Percentiles rank a stretch among this genome's conserved stretches.
phyloP scores from a whole-genome alignment of 2,797 vertebrate species.

The Brachymystax lenok region DNA sequence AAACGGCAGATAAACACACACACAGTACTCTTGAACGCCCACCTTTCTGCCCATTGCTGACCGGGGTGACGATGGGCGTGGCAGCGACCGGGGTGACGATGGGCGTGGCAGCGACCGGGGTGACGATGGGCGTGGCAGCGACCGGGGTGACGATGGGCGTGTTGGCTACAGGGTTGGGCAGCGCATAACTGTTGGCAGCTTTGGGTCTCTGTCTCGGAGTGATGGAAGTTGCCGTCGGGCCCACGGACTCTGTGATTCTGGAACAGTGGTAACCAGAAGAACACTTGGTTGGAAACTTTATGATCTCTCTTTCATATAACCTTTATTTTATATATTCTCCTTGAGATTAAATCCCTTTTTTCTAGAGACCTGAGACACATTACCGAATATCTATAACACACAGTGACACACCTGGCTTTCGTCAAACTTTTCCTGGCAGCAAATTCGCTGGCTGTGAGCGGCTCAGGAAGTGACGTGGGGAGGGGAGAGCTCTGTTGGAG shows the following conservation, averaged over 20 bases:
- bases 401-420: constrained; percentile 87
- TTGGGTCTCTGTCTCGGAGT: constrained; percentile 96
- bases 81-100: too few relatives aligned
- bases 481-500: constrained; percentile 84
- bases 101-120: too few relatives aligned
- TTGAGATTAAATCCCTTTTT: too few relatives aligned
- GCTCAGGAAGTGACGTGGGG: constrained; percentile 90
- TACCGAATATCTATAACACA: too few relatives aligned
- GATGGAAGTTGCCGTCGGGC: constrained; percentile 99
- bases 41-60: constrained; percentile 88
- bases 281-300: not conserved
- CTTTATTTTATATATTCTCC: too few relatives aligned
- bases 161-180: constrained; percentile 72
- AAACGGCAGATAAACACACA: too few relatives aligned
- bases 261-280: constrained; percentile 20
- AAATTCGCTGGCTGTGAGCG: constrained; percentile 93
- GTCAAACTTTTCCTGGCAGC: constrained; percentile 94
- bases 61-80: not conserved
- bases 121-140: constrained; percentile 64
- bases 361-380: too few relatives aligned
- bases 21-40: constrained; percentile 4
- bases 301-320: too few relatives aligned
- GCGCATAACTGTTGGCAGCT: constrained; percentile 81
- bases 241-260: constrained; percentile 93
- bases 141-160: constrained; percentile 86